Base-by-base conservation (phyloP, 2,797 vertebrate genomes). In the Cyprinella venusta region DNA sequence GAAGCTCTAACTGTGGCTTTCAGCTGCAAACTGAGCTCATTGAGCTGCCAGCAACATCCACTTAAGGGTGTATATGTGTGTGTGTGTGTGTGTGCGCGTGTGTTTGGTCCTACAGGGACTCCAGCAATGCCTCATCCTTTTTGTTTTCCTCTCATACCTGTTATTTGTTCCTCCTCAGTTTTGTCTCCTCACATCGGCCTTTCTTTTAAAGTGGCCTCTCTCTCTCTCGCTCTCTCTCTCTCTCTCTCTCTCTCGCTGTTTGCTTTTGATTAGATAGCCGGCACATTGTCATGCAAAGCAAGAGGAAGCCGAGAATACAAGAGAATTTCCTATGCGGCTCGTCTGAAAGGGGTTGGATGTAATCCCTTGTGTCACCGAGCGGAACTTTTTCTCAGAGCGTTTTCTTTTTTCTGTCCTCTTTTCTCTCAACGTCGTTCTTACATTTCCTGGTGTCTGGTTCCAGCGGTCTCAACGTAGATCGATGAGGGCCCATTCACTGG, bases 231-330 rank as follows among this genome's bases (percentile, higher is more conserved):
- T 71, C 90, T 86, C 79, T 77, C 70, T 70, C 52, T 75, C 33
- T 59, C 48, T 71, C 90, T 85, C 79, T 81, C 71, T 70, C 54
- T 76, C 36, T 61, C 69, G 18, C 85, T 90, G 82, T 87, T 89
- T 79, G 75, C 65, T 85, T 88, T 86, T 88, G 88, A 88, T 88
- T 88, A 85, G 88, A 88, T 89, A 85, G 85, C 81, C 67, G 8
- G 75, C 76, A 82, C 86, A 89, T 88, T 89, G 88, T 86, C 81
- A 89, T 88, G 88, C 88, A 86, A 86, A 89, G 86, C 79, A 48
- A 67, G 79, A 59, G 84, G 80, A 86, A 88, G 77, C 76, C 13
- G 63, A 86, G 84, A 84, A 84, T 70, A 83, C 86, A 81, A 76
- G 76, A 56, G 83, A 82, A 78, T 79, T 83, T 86, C 85, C 76